Percentiles rank a stretch among this genome's conserved stretches.
Evolutionary conservation across 2,888 invertebrate genomes (phyloP).

Genomic region (Agonopterix heracliana): DNA sequence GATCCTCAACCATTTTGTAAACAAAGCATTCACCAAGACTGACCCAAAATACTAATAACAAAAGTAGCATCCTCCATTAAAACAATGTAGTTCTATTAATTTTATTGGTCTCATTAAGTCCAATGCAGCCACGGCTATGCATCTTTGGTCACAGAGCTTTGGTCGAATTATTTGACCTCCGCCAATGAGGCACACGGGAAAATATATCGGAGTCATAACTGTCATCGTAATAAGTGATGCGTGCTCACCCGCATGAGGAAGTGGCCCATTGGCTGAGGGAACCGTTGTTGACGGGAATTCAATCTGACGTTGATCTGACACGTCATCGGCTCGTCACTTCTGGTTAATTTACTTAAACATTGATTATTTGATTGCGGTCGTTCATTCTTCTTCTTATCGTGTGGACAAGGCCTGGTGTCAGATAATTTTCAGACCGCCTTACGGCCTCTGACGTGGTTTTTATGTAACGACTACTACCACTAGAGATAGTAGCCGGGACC

Average conservation of each 20-base stretch:
- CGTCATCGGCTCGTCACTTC: slow-evolving; percentile 25
- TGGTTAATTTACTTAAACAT: no score
- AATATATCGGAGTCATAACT: slow-evolving; percentile 55
- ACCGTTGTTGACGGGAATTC: slow-evolving; percentile 41
- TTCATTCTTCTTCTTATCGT: no score
- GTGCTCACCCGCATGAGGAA: slow-evolving; percentile 68
- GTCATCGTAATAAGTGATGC: slow-evolving; percentile 58
- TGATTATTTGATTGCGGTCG: no score
- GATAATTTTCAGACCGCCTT: no score
- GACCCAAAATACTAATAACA: neutral
- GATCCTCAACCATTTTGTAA: no score
- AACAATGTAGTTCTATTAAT: slow-evolving; percentile 53
- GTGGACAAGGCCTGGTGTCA: no score
- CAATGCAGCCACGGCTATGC: slow-evolving; percentile 35
- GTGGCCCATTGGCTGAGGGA: slow-evolving; percentile 61
- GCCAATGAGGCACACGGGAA: slow-evolving; percentile 62
- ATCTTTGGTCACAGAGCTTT: slow-evolving; percentile 26
- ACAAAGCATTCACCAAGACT: neutral
- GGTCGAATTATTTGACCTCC: slow-evolving; percentile 66
- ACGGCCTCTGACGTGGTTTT: no score
- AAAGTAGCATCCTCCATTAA: neutral
- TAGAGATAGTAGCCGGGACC: no score
- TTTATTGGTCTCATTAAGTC: slow-evolving; percentile 61
- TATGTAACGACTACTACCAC: no score
- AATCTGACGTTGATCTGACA: slow-evolving; percentile 35